Evolutionary conservation across 1,140 invertebrate genomes (phyloP).

Genomic region (Listronotus oregonensis): DNA sequence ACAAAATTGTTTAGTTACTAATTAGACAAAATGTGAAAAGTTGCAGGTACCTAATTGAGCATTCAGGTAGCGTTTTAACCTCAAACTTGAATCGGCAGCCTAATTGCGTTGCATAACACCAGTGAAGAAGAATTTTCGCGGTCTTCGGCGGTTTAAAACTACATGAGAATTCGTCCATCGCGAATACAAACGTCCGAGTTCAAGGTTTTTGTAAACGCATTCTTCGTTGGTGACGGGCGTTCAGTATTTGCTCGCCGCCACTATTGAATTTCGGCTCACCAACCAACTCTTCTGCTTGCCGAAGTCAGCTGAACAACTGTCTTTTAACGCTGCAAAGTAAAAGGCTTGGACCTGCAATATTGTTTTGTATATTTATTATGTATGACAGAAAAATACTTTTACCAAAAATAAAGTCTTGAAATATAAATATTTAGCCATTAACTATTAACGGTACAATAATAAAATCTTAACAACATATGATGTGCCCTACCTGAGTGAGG

Average conservation of each 20-base stretch:
- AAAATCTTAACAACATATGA: no score
- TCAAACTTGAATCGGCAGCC: slow-evolving; percentile 14
- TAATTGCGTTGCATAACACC: slow-evolving; percentile 10
- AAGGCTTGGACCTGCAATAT: not conserved
- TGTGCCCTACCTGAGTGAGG: no score
- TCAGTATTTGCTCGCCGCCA: slow-evolving; percentile 2
- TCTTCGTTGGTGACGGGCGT: slow-evolving; percentile 18
- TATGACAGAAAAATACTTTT: no score
- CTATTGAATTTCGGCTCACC: slow-evolving; percentile 20
- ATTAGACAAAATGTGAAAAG: slow-evolving; percentile 9
- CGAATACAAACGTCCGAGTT: slow-evolving; percentile 7
- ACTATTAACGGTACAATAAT: no score
- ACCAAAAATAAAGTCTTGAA: no score
- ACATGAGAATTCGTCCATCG: slow-evolving; percentile 17
- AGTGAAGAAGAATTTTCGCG: slow-evolving; percentile 13
- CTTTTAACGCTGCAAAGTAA: slow-evolving; percentile 1
- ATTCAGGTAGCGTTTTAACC: slow-evolving; percentile 14
- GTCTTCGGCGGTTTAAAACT: slow-evolving; percentile 1
- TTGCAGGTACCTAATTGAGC: slow-evolving; percentile 10
- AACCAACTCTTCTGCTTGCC: slow-evolving; percentile 15
- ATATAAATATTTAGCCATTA: no score
- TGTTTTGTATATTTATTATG: no score
- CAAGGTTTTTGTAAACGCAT: slow-evolving; percentile 21
- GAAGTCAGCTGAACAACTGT: slow-evolving; percentile 13
- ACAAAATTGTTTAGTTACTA: no score